These are phyloP conservation scores for Silurus meridionalis DNA, from an alignment of 2,113 vertebrate species.

Conservation along the genomic window DNA sequence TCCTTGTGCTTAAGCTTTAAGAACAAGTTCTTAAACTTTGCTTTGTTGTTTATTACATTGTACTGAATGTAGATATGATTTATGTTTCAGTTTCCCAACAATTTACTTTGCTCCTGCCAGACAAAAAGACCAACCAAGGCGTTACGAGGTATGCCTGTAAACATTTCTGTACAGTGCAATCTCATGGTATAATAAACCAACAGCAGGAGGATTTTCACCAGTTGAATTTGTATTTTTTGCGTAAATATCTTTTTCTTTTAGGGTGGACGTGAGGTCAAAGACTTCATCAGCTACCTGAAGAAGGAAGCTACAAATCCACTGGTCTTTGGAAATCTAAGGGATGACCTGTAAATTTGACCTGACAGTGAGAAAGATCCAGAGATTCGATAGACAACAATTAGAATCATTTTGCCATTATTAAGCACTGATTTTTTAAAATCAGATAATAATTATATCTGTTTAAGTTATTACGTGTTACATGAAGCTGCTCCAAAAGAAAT, in stretches of 20 bases:
- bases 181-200: background rate
- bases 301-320: constrained; percentile 57
- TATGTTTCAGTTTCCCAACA: constrained; percentile 68
- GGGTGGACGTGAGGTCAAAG: constrained; percentile 69
- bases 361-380: background rate
- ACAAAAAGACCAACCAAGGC: constrained; percentile 66
- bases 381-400: background rate
- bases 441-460: background rate
- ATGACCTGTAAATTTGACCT: constrained; percentile 64
- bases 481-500: background rate
- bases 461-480: background rate
- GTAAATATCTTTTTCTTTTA: constrained; percentile 42
- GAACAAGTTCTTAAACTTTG: background rate
- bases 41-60: background rate
- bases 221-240: background rate
- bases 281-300: constrained; percentile 70
- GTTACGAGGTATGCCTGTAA: constrained; percentile 65
- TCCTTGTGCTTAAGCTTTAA: background rate
- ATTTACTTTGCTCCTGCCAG: constrained; percentile 68
- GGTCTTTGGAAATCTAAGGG: constrained; percentile 32
- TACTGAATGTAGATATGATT: constrained; percentile 5
- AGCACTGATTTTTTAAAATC: background rate
- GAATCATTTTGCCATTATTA: background rate
- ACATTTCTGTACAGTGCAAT: background rate
- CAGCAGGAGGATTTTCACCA: background rate